A percentile compares a stretch with the other conserved stretches of the same genome.
Evolutionary conservation across 2,113 vertebrate genomes (phyloP).

Genomic region (Camelus dromedarius): DNA sequence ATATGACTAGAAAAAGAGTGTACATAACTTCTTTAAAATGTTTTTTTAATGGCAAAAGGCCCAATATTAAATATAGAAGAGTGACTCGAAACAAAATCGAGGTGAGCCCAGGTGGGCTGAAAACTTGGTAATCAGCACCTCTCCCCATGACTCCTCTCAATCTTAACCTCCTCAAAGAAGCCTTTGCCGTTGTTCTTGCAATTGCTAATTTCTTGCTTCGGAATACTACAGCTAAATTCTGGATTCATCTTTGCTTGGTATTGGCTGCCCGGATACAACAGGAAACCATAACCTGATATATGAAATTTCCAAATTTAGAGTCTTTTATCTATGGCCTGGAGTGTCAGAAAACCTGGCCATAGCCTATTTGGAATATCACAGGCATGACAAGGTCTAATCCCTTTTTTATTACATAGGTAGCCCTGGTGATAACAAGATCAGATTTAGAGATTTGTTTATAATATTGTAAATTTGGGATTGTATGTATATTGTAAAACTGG

Average conservation of each 20-base stretch:
- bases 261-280: background rate
- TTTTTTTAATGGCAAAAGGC: background rate
- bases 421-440: background rate
- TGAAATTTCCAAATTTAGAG: background rate
- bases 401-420: background rate
- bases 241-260: conserved; percentile 8
- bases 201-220: conserved; percentile 37
- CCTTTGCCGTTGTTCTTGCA: background rate
- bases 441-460: background rate
- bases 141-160: background rate
- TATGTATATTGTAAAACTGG: background rate
- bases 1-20: conserved; percentile 28
- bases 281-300: background rate
- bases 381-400: background rate
- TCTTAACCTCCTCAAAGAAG: conserved; percentile 15
- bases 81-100: background rate
- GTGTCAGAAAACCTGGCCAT: background rate
- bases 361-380: background rate
- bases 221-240: background rate
- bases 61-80: conserved; percentile 25
- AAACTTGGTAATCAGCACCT: background rate
- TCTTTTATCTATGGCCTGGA: background rate
- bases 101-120: background rate
- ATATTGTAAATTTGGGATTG: background rate
- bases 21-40: background rate